These are phyloP conservation scores for Leptinotarsa haldemani DNA, from an alignment of 2,888 invertebrate genomes.

Conservation along the genomic window DNA sequence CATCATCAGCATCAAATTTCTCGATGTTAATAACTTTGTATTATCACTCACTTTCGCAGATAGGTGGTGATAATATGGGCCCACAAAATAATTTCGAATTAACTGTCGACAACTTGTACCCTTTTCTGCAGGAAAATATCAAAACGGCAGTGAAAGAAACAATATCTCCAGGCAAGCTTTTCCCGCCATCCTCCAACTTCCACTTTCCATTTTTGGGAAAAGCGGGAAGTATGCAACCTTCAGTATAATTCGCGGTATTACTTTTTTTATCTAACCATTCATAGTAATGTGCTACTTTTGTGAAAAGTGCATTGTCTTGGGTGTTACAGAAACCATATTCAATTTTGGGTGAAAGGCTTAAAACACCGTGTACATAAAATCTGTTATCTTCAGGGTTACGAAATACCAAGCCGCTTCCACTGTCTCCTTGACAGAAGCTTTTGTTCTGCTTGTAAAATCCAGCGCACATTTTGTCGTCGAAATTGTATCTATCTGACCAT, in stretches of 20 bases:
- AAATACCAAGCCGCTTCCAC: conserved; percentile 40
- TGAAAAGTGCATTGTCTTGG: conserved; percentile 43
- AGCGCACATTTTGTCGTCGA: conserved; percentile 42
- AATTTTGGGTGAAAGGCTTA: conserved; percentile 35
- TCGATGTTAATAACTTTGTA: too few species aligned
- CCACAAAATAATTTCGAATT: conserved; percentile 25
- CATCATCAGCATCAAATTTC: too few species aligned
- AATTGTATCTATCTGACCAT: conserved; percentile 38
- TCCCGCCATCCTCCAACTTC: conserved; percentile 5
- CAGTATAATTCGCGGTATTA: conserved; percentile 21
- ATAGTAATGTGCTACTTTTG: conserved; percentile 41
- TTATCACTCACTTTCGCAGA: conserved; percentile 9
- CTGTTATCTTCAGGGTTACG: conserved; percentile 41
- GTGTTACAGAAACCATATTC: conserved; percentile 24
- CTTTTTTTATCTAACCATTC: conserved; percentile 34
- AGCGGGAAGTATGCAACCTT: conserved; percentile 36
- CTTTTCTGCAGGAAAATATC: conserved; percentile 29
- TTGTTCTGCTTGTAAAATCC: conserved; percentile 35
- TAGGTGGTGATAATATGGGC: conserved; percentile 1
- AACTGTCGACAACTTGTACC: conserved; percentile 27
- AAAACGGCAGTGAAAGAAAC: conserved; percentile 28
- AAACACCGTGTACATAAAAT: conserved; percentile 42
- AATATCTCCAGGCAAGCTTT: conserved; percentile 31
- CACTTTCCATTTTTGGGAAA: conserved; percentile 36
- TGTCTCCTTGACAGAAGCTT: conserved; percentile 40